phyloP scores from a whole-genome alignment of 2,113 vertebrate genomes.

The Carassius carassius region DNA sequence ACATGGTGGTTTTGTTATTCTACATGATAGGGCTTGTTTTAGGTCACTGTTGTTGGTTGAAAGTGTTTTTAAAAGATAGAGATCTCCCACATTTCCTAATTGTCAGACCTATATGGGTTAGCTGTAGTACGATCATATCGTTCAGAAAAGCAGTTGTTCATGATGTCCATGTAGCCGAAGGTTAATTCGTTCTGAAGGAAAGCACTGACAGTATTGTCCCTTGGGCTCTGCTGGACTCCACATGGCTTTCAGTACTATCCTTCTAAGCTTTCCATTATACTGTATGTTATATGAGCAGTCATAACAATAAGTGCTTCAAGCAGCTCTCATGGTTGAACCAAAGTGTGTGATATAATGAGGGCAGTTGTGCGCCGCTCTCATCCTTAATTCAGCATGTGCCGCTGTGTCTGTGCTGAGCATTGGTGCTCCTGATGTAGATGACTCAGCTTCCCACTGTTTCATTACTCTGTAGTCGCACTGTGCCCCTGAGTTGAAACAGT shows the following conservation, averaged over 20 bases:
- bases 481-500: background rate
- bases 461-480: background rate
- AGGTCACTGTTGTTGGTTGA: background rate
- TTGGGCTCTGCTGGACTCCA: background rate
- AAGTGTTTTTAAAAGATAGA: background rate
- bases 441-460: slow-evolving; percentile 16
- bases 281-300: slow-evolving; percentile 1
- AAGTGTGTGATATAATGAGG: slow-evolving; percentile 8
- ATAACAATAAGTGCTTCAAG: background rate
- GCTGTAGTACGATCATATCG: background rate
- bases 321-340: background rate
- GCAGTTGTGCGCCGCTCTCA: slow-evolving; percentile 1
- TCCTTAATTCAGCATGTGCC: slow-evolving; percentile 37
- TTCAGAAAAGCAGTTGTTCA: background rate
- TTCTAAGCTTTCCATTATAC: slow-evolving; percentile 2
- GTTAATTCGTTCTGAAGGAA: background rate
- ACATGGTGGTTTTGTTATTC: background rate
- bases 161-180: background rate
- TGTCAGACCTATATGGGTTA: background rate
- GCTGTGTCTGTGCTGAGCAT: slow-evolving; percentile 30
- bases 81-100: background rate
- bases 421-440: slow-evolving; percentile 28
- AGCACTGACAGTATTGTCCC: background rate
- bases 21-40: background rate
- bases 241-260: background rate